Percentiles rank a stretch among this genome's conserved stretches.
Conservation (phyloP, 2,888 invertebrate species). For the Andrena chrysosceles region DNA sequence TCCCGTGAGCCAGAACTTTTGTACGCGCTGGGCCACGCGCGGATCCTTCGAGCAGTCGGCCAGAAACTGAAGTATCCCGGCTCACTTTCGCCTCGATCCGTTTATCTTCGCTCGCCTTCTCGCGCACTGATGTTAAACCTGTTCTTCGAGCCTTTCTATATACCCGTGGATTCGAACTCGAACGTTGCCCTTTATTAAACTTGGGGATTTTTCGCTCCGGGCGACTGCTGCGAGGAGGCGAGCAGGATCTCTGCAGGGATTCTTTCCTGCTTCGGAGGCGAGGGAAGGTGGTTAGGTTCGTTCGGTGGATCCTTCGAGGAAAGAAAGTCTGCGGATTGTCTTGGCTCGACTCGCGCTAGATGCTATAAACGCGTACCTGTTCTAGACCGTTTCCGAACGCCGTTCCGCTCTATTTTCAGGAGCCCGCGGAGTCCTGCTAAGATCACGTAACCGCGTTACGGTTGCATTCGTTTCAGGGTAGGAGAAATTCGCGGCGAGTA, state of each 20-base stretch:
- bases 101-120: slow-evolving; percentile 59
- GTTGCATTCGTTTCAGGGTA: not conserved
- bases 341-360: not conserved
- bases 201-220: slow-evolving; percentile 17
- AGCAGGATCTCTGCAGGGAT: not conserved
- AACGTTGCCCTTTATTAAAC: slow-evolving; percentile 17
- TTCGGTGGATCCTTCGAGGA: too few relatives aligned
- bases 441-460: not conserved
- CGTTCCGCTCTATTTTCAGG: slow-evolving; percentile 13
- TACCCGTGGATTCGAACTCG: slow-evolving; percentile 25
- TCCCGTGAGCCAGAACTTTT: not conserved
- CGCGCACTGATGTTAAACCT: slow-evolving; percentile 56
- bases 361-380: not conserved
- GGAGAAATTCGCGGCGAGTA: not conserved
- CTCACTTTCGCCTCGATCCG: slow-evolving; percentile 61
- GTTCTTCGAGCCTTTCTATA: slow-evolving; percentile 49
- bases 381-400: not conserved
- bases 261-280: not conserved
- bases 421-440: not conserved
- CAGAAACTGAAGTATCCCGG: slow-evolving; percentile 52
- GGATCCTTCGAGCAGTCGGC: slow-evolving; percentile 40
- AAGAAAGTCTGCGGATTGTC: too few relatives aligned
- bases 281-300: too few relatives aligned
- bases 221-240: not conserved
- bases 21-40: slow-evolving; percentile 18